These are phyloP conservation scores for Ctenochaetus hawaiiensis DNA, from an alignment of 2,797 vertebrate species.

Conservation along the genomic window DNA sequence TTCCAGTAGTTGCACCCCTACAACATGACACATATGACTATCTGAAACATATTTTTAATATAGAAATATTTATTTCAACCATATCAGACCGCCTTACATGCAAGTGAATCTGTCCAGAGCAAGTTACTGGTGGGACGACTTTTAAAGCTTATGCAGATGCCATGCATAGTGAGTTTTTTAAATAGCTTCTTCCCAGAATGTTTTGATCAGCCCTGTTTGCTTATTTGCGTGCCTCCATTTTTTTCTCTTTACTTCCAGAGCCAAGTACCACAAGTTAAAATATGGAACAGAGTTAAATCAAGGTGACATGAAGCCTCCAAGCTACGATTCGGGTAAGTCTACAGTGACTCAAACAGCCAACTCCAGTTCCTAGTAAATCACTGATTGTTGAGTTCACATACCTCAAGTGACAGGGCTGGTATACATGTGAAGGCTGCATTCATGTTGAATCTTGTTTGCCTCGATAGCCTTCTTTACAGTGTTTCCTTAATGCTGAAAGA, in stretches of 20 bases:
- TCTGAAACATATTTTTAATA: not conserved
- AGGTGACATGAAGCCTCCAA: conserved; percentile 98
- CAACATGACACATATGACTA: not conserved
- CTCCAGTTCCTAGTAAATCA: conserved; percentile 53
- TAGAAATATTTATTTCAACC: not conserved
- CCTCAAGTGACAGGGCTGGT: conserved; percentile 56
- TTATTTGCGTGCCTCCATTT: conserved; percentile 23
- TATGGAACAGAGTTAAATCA: conserved; percentile 98
- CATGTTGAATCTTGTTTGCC: conserved; percentile 74
- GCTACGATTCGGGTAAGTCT: conserved; percentile 97
- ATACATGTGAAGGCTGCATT: conserved; percentile 27
- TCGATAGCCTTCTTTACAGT: conserved; percentile 35
- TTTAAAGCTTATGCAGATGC: conserved; percentile 48
- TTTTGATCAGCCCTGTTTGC: conserved; percentile 58
- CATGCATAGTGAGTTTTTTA: conserved; percentile 40
- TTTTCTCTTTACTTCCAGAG: conserved; percentile 82
- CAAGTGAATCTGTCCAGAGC: conserved; percentile 24
- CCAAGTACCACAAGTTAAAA: conserved; percentile 99
- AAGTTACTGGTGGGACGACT: conserved; percentile 13
- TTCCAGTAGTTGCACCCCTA: not conserved
- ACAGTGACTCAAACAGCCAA: conserved; percentile 1
- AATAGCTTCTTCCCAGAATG: conserved; percentile 32
- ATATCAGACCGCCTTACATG: not conserved
- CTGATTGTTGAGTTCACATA: conserved; percentile 64
- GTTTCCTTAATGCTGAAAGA: conserved; percentile 35